These are phyloP conservation scores for Pteropus rufus DNA, from an alignment of 2,797 vertebrate genomes.

Conservation along the genomic window DNA sequence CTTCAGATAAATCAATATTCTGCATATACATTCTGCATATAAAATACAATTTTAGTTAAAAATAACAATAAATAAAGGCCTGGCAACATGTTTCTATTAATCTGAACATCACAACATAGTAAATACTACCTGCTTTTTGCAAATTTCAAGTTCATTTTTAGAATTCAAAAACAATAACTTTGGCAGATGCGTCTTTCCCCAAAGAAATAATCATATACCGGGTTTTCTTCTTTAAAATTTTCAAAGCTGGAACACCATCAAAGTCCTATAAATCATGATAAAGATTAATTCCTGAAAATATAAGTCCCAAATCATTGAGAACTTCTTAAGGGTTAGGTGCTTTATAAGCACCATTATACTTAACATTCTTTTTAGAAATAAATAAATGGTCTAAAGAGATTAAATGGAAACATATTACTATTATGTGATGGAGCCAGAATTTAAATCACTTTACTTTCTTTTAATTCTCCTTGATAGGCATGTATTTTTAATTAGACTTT, in stretches of 20 bases:
- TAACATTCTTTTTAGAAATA: neutral
- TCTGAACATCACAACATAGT: neutral
- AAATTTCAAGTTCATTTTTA: constrained; percentile 25
- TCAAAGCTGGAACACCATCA: neutral
- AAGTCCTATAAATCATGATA: neutral
- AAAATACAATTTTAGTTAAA: constrained; percentile 11
- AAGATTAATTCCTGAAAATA: neutral
- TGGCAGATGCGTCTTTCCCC: neutral
- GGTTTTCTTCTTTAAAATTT: constrained; percentile 10
- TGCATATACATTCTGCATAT: neutral
- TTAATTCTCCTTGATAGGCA: neutral
- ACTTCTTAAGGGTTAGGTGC: neutral
- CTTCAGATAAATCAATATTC: neutral
- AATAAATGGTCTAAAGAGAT: neutral
- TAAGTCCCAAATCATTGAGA: neutral
- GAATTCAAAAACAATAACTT: neutral
- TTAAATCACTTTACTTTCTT: neutral
- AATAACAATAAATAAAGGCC: neutral
- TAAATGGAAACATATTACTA: neutral
- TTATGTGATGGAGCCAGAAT: neutral
- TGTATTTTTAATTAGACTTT: neutral
- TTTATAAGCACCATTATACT: neutral
- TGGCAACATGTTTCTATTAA: neutral
- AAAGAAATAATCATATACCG: neutral
- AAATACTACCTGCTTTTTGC: neutral